phyloP scores from a whole-genome alignment of 2,888 invertebrate species.

The Caenorhabditis sp. region DNA sequence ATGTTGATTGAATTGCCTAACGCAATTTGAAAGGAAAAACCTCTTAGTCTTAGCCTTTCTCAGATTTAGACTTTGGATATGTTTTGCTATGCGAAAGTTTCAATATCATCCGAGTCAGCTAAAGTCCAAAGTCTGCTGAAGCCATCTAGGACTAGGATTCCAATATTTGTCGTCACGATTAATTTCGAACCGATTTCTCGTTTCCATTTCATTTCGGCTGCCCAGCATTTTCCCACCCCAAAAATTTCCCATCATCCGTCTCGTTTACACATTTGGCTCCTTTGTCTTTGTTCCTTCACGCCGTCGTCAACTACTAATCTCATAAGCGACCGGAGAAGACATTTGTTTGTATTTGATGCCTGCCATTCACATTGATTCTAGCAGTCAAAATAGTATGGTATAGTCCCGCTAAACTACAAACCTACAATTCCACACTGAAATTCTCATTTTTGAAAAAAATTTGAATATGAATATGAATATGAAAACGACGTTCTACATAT shows the following conservation, averaged over 20 bases:
- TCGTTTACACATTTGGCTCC: slow-evolving; percentile 52
- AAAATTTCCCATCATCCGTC: slow-evolving; percentile 27
- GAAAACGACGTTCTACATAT: too few species aligned
- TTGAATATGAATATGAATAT: too few species aligned
- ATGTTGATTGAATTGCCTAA: too few species aligned
- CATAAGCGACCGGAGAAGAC: slow-evolving; percentile 46
- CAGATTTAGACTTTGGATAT: too few species aligned
- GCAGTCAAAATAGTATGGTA: too few species aligned
- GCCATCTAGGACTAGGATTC: neutral
- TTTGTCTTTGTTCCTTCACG: slow-evolving; percentile 29
- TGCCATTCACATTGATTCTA: neutral
- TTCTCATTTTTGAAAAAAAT: neutral
- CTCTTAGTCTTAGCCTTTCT: too few species aligned
- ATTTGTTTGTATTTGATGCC: slow-evolving; percentile 45
- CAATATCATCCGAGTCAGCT: neutral
- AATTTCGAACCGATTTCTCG: slow-evolving; percentile 32
- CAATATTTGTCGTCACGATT: slow-evolving; percentile 41
- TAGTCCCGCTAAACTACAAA: neutral
- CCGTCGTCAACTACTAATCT: slow-evolving; percentile 37
- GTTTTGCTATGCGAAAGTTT: slow-evolving; percentile 14
- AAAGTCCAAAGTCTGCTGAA: too few species aligned
- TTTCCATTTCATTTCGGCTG: neutral
- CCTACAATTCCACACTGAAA: neutral
- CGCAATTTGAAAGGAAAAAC: too few species aligned
- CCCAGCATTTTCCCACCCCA: slow-evolving; percentile 41